Conservation (phyloP, 2,888 invertebrate genomes). For the Chydorus sphaericus region DNA sequence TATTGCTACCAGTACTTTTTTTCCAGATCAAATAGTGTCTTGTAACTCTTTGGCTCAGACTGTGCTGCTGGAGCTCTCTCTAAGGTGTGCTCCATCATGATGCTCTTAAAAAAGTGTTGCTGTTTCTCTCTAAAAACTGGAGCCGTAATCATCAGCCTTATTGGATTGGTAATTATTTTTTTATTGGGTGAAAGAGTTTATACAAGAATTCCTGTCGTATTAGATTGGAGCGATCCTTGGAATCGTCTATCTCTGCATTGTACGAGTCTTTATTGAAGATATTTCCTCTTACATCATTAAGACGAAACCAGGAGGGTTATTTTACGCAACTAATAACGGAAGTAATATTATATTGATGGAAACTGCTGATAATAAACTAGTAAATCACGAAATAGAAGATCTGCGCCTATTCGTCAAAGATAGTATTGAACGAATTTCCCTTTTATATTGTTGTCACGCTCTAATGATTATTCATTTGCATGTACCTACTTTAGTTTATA, state of each 20-base stretch:
- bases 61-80: no score
- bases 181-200: background rate
- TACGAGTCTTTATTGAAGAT: conserved; percentile 10
- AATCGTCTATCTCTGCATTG: conserved; percentile 9
- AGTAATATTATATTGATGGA: conserved; percentile 3
- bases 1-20: no score
- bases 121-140: conserved; percentile 12
- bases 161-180: conserved; percentile 13
- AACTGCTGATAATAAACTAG: conserved; percentile 10
- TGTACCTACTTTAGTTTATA: conserved; percentile 14
- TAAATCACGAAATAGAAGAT: conserved; percentile 11
- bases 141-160: conserved; percentile 12
- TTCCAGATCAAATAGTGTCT: no score
- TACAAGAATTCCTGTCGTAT: no score
- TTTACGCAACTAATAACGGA: conserved; percentile 2
- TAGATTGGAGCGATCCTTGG: conserved; percentile 14
- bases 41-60: no score
- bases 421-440: conserved; percentile 6
- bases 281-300: no score
- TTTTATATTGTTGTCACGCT: background rate
- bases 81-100: no score
- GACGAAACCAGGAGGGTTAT: no score
- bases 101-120: no score
- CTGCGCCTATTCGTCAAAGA: conserved; percentile 12
- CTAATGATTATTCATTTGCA: background rate